Conservation (phyloP, 2,113 vertebrate genomes). For the Vidua macroura region DNA sequence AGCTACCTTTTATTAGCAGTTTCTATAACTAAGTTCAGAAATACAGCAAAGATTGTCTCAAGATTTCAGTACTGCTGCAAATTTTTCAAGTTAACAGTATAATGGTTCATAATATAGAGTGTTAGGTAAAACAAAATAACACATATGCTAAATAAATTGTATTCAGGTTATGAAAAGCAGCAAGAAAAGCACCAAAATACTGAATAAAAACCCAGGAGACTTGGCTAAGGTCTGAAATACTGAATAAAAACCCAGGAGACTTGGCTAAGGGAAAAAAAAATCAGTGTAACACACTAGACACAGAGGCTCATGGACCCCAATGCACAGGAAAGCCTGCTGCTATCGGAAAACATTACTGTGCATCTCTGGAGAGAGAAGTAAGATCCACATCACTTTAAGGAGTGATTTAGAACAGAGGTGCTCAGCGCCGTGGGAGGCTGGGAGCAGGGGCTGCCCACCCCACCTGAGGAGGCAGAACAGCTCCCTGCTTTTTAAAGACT, state of each 20-base stretch:
- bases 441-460: neutral
- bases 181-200: constrained; percentile 21
- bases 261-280: neutral
- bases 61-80: constrained; percentile 17
- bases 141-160: neutral
- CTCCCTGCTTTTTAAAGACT: neutral
- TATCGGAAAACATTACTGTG: neutral
- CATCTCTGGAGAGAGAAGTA: neutral
- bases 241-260: neutral
- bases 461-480: neutral
- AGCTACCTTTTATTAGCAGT: constrained; percentile 51
- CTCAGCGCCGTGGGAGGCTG: fast-evolving
- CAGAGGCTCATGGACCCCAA: neutral
- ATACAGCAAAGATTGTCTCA: constrained; percentile 51
- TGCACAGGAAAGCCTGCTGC: neutral
- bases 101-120: neutral
- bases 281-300: neutral
- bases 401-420: neutral
- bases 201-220: neutral
- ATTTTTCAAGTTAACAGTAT: constrained; percentile 37
- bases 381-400: neutral
- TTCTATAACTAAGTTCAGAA: constrained; percentile 46
- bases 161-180: neutral
- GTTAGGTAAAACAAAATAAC: neutral
- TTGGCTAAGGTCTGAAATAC: neutral